These are phyloP conservation scores for Arothron firmamentum DNA, from an alignment of 2,113 vertebrate genomes.

Conservation along the genomic window DNA sequence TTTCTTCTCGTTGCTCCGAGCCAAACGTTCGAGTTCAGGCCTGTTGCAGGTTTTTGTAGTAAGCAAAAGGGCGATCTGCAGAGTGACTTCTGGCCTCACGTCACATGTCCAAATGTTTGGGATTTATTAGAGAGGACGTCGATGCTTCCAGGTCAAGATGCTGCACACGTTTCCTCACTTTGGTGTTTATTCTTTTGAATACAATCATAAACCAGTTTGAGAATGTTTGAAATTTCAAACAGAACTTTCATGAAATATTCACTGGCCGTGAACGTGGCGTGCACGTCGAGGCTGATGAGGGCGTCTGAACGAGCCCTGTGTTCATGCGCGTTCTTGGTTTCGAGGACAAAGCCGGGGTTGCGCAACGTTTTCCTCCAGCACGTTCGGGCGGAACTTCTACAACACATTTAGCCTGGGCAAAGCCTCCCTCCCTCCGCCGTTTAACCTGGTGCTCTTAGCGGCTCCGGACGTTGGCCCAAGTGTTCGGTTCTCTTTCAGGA, in stretches of 20 bases:
- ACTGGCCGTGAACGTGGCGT: slow-evolving; percentile 65
- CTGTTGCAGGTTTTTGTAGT: slow-evolving; percentile 1
- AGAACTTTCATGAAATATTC: slow-evolving; percentile 67
- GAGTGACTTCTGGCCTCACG: background rate
- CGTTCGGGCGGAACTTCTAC: background rate
- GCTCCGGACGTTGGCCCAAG: slow-evolving; percentile 10
- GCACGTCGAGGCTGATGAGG: slow-evolving; percentile 44
- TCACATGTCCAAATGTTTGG: background rate
- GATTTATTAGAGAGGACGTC: background rate
- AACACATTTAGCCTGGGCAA: no score
- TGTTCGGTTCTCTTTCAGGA: slow-evolving; percentile 18
- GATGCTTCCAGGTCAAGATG: no score
- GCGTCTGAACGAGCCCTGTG: slow-evolving; percentile 31
- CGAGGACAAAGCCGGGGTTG: slow-evolving; percentile 39
- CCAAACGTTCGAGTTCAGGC: background rate
- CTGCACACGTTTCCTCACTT: no score
- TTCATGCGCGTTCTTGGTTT: slow-evolving; percentile 43
- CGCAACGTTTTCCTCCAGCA: background rate
- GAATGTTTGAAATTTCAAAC: slow-evolving; percentile 70
- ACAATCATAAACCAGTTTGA: slow-evolving; percentile 73
- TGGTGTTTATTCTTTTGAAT: slow-evolving; percentile 33
- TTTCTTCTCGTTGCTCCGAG: background rate
- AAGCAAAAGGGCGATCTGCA: background rate
- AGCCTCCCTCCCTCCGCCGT: background rate
- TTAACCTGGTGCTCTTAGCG: background rate